phyloP scores from a whole-genome alignment of 1,140 invertebrate genomes.

The Drosophila obscura region DNA sequence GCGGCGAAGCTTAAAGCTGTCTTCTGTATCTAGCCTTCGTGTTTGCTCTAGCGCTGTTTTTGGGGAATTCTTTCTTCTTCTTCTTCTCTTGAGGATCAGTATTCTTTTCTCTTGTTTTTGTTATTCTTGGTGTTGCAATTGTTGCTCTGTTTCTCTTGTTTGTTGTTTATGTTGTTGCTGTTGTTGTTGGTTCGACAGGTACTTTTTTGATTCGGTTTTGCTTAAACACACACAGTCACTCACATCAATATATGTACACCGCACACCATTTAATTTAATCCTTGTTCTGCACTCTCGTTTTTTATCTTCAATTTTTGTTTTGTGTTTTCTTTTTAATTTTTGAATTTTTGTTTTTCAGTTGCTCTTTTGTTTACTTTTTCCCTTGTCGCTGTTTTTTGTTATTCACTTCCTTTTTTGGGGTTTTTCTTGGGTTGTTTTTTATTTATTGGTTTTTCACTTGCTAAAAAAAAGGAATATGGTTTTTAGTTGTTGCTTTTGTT shows the following conservation, averaged over 20 bases:
- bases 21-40: neutral
- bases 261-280: too few species aligned
- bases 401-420: slow-evolving; percentile 30
- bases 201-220: slow-evolving; percentile 25
- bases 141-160: slow-evolving; percentile 12
- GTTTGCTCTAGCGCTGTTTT: neutral
- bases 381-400: neutral
- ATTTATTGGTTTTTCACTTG: slow-evolving; percentile 10
- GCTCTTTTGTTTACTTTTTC: neutral
- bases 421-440: slow-evolving; percentile 24
- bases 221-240: slow-evolving; percentile 16
- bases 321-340: too few species aligned
- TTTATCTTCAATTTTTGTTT: slow-evolving; percentile 7
- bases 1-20: neutral
- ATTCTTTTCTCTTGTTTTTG: neutral
- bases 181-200: slow-evolving; percentile 53
- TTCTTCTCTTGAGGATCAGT: too few species aligned
- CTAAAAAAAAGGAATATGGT: slow-evolving; percentile 22
- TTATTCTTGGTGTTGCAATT: slow-evolving; percentile 20
- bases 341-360: too few species aligned
- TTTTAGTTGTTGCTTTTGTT: slow-evolving; percentile 23
- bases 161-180: slow-evolving; percentile 13
- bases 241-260: slow-evolving; percentile 7
- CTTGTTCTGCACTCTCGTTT: slow-evolving; percentile 11
- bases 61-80: neutral